phyloP scores from a whole-genome alignment of 2,797 vertebrate species.

The Emydoidea blandingii region DNA sequence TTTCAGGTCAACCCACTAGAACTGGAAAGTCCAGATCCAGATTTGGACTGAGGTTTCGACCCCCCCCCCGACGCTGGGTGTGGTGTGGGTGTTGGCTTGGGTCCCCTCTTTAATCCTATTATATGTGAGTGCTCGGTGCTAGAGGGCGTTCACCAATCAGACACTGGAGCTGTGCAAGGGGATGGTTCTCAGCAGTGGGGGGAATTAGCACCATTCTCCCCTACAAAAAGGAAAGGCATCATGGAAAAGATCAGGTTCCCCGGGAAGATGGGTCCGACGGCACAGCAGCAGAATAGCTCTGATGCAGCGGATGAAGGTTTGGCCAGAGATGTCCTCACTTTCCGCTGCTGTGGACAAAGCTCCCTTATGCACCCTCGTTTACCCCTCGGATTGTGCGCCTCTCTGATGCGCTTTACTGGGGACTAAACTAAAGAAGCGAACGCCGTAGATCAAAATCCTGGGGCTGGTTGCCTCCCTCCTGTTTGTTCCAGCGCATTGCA shows the following conservation, averaged over 20 bases:
- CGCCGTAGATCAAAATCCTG: not conserved
- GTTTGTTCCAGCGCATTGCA: not conserved
- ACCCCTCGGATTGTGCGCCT: not conserved
- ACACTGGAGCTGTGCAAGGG: not conserved
- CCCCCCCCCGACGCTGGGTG: rapidly evolving
- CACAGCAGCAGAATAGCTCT: not conserved
- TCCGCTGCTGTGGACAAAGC: not conserved
- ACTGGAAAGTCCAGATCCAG: not conserved
- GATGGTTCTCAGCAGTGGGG: not conserved
- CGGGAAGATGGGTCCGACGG: not conserved
- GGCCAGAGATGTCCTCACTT: not conserved
- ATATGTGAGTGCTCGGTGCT: not conserved
- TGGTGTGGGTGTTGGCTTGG: not conserved
- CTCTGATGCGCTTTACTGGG: not conserved
- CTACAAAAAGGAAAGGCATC: not conserved
- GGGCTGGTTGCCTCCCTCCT: not conserved
- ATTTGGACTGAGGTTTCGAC: not conserved
- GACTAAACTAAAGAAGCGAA: not conserved
- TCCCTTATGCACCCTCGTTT: too few relatives aligned
- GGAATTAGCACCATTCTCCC: not conserved
- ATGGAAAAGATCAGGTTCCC: not conserved
- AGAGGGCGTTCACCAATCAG: not conserved
- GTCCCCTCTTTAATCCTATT: not conserved
- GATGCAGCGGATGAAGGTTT: not conserved
- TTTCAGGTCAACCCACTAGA: not conserved